Evolutionary conservation across 2,113 vertebrate genomes (phyloP), one percentile per base, ranked within the genome.

Genomic region (Ceyx cyanopectus): DNA sequence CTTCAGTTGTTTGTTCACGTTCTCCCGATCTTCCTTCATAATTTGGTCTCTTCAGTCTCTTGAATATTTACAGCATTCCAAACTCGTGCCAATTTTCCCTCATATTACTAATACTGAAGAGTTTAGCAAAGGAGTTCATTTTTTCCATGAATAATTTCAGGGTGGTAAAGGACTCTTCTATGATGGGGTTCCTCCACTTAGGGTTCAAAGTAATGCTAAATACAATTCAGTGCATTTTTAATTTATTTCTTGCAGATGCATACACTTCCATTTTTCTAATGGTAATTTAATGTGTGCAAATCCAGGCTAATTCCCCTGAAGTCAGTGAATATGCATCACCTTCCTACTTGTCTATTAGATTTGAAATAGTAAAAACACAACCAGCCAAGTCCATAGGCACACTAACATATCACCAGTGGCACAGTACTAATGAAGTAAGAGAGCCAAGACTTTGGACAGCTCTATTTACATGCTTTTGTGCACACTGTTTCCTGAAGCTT

Each of bases 181-280:
- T 76, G 40, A 46, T 77, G 32, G 10, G 10, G 30, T 68, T 85
- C 41, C 50, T 95, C 41, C 43, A 56, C 41, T 14, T 80, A 66
- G 51, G 6, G 7, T 89, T 96, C 87, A 95, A 92, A 91, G 85
- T 54, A 80, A 80, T 94, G 60, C 54, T 92, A 89, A 96, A 77
- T 79, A 69, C 37, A 74, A 73, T 67, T 79, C 34, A 73, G 46
- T 65, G n/a, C 32, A 56, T 79, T 89, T 92, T 87, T 3, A 69
- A 91, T 92, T 80, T 89, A 40, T 91, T 82, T 93, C 81, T 95
- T 92, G 84, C 89, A 96, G 89, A 87, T 93, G 89, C 57, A 5
- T 73, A 20, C 0, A 0, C 43, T 84, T 79, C 53, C 26, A 40
- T 81, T 92, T 41, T 85, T 91, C 43, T 80, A 40, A 70, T 73